phyloP scores from a whole-genome alignment of 2,888 invertebrate genomes.

The Octodonta nipae region DNA sequence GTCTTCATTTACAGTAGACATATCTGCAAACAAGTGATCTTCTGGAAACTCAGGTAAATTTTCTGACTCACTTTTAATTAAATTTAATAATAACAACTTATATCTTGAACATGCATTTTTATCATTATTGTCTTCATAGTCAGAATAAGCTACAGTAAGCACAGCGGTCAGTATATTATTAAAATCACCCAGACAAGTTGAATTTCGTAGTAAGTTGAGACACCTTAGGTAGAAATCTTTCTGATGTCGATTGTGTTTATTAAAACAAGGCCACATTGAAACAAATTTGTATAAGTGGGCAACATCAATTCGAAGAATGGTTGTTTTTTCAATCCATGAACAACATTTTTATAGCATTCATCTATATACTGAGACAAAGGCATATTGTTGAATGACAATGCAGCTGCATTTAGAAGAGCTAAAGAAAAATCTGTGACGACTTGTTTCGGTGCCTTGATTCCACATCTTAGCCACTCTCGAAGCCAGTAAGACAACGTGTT shows the following conservation, averaged over 20 bases:
- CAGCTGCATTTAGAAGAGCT: background rate
- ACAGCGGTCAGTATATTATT: background rate
- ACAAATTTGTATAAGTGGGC: background rate
- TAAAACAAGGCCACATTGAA: too few relatives aligned
- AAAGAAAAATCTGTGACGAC: background rate
- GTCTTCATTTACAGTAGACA: background rate
- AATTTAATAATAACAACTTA: background rate
- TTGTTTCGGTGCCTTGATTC: background rate
- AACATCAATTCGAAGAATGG: background rate
- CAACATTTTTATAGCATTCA: background rate
- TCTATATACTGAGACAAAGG: background rate
- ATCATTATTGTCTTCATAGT: background rate
- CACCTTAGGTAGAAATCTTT: background rate
- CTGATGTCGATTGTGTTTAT: too few relatives aligned
- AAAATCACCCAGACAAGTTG: background rate
- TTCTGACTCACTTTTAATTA: background rate
- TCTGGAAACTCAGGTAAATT: background rate
- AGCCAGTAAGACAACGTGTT: background rate
- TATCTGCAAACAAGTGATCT: background rate
- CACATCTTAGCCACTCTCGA: background rate
- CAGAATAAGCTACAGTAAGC: background rate
- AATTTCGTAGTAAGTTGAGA: background rate
- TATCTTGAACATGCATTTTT: background rate
- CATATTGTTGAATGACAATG: background rate
- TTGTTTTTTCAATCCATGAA: background rate